Base-by-base conservation (phyloP, 2,888 invertebrate species). In the Trachelus troglodyta region DNA sequence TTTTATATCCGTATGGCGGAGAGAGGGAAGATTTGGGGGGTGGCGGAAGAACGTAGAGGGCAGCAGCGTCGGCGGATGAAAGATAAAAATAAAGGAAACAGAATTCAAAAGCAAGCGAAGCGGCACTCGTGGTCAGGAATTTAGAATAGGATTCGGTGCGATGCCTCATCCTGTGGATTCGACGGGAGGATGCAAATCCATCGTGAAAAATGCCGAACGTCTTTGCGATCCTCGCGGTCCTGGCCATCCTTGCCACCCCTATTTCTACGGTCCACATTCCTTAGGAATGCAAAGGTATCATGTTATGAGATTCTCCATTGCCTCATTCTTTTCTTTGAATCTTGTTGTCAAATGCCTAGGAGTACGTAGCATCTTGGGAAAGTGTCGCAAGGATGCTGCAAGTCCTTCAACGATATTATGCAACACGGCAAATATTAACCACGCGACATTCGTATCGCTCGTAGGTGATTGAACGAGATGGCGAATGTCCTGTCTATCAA, bases 1-100 rank as follows among this genome's bases (percentile, higher is more conserved):
- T 88, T 83, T 87, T 83, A 79, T 81, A 86, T 84, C 84, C 78
- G 79, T 76, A 80, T 79, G 81, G 81, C 80, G 79, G 75, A 81
- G 80, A 77, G 77, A 77, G 75, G 80, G 79, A 77, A 35, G 35
- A 35, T 35, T 35, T 68, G 79, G 77, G 69, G 74, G 75, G 37
- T 69, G 40, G 71, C 15, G 76, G 15, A 77, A 69, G 71, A 76
- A 75, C 56, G 73, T 74, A 37, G 76, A 73, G 76, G 76, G 75
- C 68, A 76, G 74, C 34, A 79, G 76, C 34, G 75, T 77, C 69
- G 75, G 77, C 37, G 33, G 71, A 74, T 69, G 31, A 80, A 75
- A 23, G 4, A 9, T 23, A 9, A 9, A 56, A 23, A 56, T 23
- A 56, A 56, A 56, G 23, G 56, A 56, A 23, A 23, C 9, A 56